Evolutionary conservation across 2,888 invertebrate species (phyloP), one percentile per base, ranked within the genome.

Genomic region (Leptopterna dolabrata): DNA sequence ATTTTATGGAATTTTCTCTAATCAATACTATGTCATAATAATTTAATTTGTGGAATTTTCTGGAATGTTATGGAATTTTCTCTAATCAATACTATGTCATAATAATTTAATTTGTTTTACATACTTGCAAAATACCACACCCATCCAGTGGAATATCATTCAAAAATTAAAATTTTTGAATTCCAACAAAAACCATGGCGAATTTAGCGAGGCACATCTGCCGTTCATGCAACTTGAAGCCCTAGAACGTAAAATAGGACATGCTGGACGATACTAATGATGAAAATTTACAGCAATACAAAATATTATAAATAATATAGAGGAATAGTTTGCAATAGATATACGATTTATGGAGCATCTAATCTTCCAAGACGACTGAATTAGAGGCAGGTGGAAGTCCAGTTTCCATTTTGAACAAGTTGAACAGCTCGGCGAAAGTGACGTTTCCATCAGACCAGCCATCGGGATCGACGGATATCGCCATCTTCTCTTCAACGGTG

Each of bases 401-500:
- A 7, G 63, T 63, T 63, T 78, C 78, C 24, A 29, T 45, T 73
- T 36, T 71, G 47, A 93, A 93, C 70, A 93, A 90, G 88, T 91
- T 90, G 80, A 91, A 90, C 24, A 93, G 90, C 88, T 92, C 92
- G 43, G 91, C 90, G 1, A 93, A 89, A 0, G 93, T 93, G n/a
- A 93, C 90, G 89, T 91, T 91, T 88, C 92, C 92, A 87, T 91
- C 91, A 82, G 92, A 91, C 93, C 93, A 93, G 70, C 92, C 91
- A 16, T 92, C 91, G 80, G 91, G 91, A 36, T 92, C 92, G 3
- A 93, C 92, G 6, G 93, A 93, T 85, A 93, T 91, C 89, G 92
- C 92, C 89, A 96, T 94, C 87, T 94, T 93, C 91, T 96, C 95
- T 91, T 96, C 96, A 27, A 96, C 94, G 0, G 96, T 95, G 88